Base-by-base conservation (phyloP, 2,888 invertebrate species). In the Dascillus cervinus region DNA sequence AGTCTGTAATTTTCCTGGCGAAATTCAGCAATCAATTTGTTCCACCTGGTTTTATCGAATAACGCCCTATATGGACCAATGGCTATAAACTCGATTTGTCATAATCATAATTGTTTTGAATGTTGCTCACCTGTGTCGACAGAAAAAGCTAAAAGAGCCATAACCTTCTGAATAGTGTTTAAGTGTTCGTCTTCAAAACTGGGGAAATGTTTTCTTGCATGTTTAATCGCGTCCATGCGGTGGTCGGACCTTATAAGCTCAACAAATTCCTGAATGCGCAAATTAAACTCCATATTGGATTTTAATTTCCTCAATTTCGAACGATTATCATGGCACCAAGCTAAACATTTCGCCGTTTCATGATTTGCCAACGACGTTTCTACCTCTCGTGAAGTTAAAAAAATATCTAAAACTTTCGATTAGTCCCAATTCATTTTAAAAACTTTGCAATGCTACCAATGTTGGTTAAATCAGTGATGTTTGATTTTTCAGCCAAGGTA, bases 251-350 rank as follows among this genome's bases (percentile, higher is more conserved):
- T 77, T n/a, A 98, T 84, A 29, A 96, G 65, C 65, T 97, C 97
- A 17, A 98, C 84, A 60, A 95, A 96, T 64, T 96, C 96, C 71
- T 96, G 82, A 51, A 89, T 79, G 20, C 91, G 72, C 37, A 97
- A 74, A 64, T 91, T 91, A 59, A 96, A 91, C 66, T 98, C 98
- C 75, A 98, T 83, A 32, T 81, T 88, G 29, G 95, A 95, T 64
- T 89, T 88, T 43, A 95, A 77, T 67, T 95, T 95, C 32, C 94
- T 72, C 41, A 96, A 73, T 60, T 94, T 95, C 17, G 92, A 92
- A 63, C 90, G 85, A 69, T 96, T 95, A 60, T 96, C 96, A 55
- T 89, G 85, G 66, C 96, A 96, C 96, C 96, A 96, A 39, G 82
- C 75, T 36, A 95, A 76, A 61, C 94, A 94, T 59, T 90, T 86